A percentile compares a stretch with the other conserved stretches of the same genome.
These are phyloP conservation scores for Diabrotica virgifera DNA, from an alignment of 1,140 invertebrate genomes.

Conservation along the genomic window DNA sequence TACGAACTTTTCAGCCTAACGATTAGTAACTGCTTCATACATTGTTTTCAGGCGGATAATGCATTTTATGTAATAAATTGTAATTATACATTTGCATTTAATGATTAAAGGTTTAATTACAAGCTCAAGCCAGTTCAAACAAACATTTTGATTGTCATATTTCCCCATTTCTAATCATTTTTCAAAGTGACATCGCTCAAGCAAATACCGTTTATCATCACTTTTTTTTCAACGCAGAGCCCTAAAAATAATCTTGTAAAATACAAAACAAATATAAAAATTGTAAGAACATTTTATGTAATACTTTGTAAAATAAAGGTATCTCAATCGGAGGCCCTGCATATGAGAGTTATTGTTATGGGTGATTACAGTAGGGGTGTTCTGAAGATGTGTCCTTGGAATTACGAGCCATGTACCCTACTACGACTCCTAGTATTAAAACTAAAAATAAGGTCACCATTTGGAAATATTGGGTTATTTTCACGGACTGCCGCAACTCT, in stretches of 20 bases:
- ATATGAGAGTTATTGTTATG: conserved; percentile 33
- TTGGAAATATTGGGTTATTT: conserved; percentile 32
- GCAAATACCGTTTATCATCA: too few relatives aligned
- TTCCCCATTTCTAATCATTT: too few relatives aligned
- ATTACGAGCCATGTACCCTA: conserved; percentile 24
- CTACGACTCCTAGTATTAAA: conserved; percentile 28
- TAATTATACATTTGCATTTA: too few relatives aligned
- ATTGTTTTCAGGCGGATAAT: too few relatives aligned
- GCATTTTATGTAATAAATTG: too few relatives aligned
- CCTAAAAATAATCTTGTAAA: conserved; percentile 16
- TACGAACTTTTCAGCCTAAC: too few relatives aligned
- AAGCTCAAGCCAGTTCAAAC: too few relatives aligned
- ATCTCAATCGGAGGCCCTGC: conserved; percentile 27
- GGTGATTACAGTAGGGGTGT: conserved; percentile 23
- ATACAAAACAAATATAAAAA: conserved; percentile 27
- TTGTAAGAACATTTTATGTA: conserved; percentile 22
- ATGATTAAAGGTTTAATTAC: too few relatives aligned
- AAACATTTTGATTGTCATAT: too few relatives aligned
- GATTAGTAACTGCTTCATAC: too few relatives aligned
- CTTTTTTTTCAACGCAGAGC: too few relatives aligned
- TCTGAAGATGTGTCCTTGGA: conserved; percentile 7
- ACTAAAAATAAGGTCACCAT: conserved; percentile 31
- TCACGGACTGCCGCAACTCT: conserved; percentile 31
- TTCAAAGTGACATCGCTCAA: too few relatives aligned
- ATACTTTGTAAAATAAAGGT: conserved; percentile 24